Conservation (phyloP, 2,113 vertebrate genomes). For the Platycercus adscitus region DNA sequence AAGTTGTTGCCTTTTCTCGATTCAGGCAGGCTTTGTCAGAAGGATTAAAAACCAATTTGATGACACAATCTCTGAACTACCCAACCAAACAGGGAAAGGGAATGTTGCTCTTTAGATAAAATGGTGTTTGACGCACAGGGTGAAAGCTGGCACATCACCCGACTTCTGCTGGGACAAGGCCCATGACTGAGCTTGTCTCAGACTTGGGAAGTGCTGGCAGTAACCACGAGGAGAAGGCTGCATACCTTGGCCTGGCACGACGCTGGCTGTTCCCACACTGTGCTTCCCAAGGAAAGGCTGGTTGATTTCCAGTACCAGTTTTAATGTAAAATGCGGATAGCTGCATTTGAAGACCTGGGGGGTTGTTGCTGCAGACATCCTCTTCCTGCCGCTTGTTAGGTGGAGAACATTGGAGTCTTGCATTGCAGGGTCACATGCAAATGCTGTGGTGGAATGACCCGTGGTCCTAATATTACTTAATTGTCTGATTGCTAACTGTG, state of each 20-base stretch:
- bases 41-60: background rate
- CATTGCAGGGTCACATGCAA: background rate
- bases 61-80: background rate
- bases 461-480: background rate
- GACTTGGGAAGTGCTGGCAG: background rate
- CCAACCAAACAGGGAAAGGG: background rate
- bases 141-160: background rate
- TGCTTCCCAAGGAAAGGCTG: background rate
- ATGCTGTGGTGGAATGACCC: background rate
- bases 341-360: background rate
- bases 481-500: background rate
- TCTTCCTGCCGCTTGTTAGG: background rate
- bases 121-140: background rate
- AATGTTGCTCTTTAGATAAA: background rate
- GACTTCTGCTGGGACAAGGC: background rate
- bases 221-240: background rate
- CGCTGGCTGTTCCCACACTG: background rate
- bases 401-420: background rate
- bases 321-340: background rate
- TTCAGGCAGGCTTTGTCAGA: background rate
- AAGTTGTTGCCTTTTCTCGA: background rate
- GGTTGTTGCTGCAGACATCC: background rate
- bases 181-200: background rate
- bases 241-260: fast-evolving
- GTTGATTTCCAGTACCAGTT: background rate